Evolutionary conservation across 2,797 vertebrate species (phyloP), one percentile per base, ranked within the genome.

Genomic region (Acomys russatus): DNA sequence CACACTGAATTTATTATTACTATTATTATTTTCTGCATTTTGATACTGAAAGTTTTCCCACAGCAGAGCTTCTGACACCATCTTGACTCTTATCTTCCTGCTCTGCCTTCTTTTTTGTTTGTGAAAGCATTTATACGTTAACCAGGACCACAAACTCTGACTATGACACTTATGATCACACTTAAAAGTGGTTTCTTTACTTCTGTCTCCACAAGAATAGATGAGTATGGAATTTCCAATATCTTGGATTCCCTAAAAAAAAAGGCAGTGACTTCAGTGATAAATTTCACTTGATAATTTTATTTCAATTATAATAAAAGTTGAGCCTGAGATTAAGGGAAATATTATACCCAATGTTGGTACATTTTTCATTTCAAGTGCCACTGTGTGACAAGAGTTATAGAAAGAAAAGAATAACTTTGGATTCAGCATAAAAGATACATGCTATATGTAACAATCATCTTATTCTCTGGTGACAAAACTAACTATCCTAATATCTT

Each of bases 281-380:
- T 35, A 33, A 14, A 87, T n/a, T 95, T 79, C 15, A 2, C 14
- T 70, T 92, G 23, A 79, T 35, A 33, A 3, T 70, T 59, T 66
- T 70, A 9, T 74, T 82, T 76, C 2, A 88, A 70, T 82, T 85
- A 76, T 9, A 95, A 77, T 94, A 88, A 78, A 49, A 86, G 89
- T 90, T 90, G 91, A 97, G 11, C 6, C 20, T 73, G 8, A 6
- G 64, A 88, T 88, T 88, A 92, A 95, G 25, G 59, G 51, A 92
- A 23, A 66, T 44, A 23, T 14, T 18, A 66, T 35, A 61, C 25
- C 63, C 9, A 4, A 70, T 1, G 54, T 68, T 79, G 6, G 83
- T 88, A 82, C 64, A 23, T n/a, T 38, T 59, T 66, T 94, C 38
- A 82, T 93, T 85, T 87, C 89, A 64, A 66, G 8, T 73, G 56